Conservation (phyloP, 2,888 invertebrate genomes). For the Spilarctia lutea region DNA sequence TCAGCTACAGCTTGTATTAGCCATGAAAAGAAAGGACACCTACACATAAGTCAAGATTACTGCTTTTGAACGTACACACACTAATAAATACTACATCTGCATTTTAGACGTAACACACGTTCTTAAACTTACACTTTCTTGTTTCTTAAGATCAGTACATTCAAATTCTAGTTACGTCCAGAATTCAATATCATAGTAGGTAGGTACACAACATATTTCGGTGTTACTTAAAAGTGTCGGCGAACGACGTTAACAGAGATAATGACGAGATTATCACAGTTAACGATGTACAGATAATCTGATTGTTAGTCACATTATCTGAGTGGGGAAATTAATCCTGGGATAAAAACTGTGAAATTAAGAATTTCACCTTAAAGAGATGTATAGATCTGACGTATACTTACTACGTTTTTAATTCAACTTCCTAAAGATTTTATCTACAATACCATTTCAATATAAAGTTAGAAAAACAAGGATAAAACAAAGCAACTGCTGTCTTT, state of each 20-base stretch:
- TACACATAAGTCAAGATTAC: not conserved
- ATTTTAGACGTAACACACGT: not conserved
- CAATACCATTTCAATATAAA: not conserved
- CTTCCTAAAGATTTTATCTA: not conserved
- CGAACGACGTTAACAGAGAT: constrained; percentile 46
- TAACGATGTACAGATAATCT: constrained; percentile 66
- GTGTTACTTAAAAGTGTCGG: constrained; percentile 4
- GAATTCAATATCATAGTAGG: not conserved
- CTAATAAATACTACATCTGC: not conserved
- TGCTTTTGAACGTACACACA: not conserved
- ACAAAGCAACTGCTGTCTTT: not conserved
- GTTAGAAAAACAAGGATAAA: not conserved
- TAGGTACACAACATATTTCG: not conserved
- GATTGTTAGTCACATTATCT: constrained; percentile 32
- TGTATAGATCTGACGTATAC: not conserved
- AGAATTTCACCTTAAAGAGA: constrained; percentile 45
- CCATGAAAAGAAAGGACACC: not conserved
- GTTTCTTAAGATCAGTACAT: not conserved
- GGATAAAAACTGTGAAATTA: constrained; percentile 58
- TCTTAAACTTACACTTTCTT: not conserved
- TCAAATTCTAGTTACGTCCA: not conserved
- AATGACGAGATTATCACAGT: constrained; percentile 70
- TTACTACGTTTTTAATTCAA: not conserved
- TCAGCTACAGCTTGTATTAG: not conserved
- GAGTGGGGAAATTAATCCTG: constrained; percentile 67